Conservation (phyloP, 2,113 vertebrate species). For the Solea solea region DNA sequence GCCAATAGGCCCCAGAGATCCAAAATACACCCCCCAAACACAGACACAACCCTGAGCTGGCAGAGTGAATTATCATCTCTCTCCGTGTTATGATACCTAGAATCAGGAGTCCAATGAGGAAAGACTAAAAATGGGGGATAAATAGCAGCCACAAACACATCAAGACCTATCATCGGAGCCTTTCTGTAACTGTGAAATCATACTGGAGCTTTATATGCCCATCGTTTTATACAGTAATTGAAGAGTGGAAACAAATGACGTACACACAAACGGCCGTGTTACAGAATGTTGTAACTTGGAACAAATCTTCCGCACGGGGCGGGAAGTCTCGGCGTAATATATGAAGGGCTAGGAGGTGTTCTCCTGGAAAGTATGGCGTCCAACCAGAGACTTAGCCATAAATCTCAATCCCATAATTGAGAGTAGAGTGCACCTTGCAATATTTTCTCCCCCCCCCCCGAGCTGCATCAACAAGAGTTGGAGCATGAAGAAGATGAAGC, state of each 20-base stretch:
- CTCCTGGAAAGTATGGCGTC: conserved; percentile 49
- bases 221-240: conserved; percentile 13
- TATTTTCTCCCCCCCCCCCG: conserved; percentile 25
- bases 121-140: conserved; percentile 23
- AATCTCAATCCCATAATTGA: conserved; percentile 61
- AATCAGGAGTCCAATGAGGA: conserved; percentile 40
- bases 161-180: not conserved
- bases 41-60: conserved; percentile 45
- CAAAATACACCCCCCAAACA: conserved; percentile 60
- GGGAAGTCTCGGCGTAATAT: conserved; percentile 41
- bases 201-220: not conserved
- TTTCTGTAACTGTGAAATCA: conserved; percentile 31
- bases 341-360: conserved; percentile 49
- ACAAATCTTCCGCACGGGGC: conserved; percentile 40
- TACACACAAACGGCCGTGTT: conserved; percentile 28
- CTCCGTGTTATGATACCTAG: conserved; percentile 57
- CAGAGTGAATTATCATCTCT: conserved; percentile 42
- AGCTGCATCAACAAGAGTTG: conserved; percentile 43
- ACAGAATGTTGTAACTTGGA: conserved; percentile 39
- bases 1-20: conserved; percentile 65
- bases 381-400: conserved; percentile 40
- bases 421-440: conserved; percentile 55
- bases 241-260: conserved; percentile 34
- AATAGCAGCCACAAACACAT: conserved; percentile 26
- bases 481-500: conserved; percentile 32